Base-by-base conservation (phyloP, 1,140 invertebrate species). In the Magallana angulata region DNA sequence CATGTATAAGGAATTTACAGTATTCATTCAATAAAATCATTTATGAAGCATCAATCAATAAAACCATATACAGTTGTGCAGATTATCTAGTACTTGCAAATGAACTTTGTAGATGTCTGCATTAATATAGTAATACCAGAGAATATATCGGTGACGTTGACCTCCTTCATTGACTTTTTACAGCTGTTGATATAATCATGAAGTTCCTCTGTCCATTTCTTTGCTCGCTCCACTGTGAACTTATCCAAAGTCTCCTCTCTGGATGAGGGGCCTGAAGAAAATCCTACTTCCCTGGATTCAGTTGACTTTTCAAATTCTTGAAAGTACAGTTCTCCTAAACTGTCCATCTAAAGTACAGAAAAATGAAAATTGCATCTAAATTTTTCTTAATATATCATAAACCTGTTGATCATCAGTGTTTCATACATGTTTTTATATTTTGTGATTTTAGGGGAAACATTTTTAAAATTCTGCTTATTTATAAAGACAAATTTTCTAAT, bases 281-380 rank as follows among this genome's bases (percentile, higher is more conserved):
- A 91, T 64, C 89, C 87, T 18, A 84, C 80, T 36, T 91, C 89
- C 64, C 57, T 12, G 11, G 57, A 48, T 30, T 85, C 56, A 80
- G 71, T 58, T 12, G 48, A 62, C 7, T 57, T n/a, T 56, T 82
- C 57, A 82, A 82, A 91, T 12, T 24, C 80, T 84, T 91, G 90
- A 30, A 90, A 88, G 48, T 89, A 90, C 8, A 91, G 82, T 14
- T 91, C 90, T 14, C 89, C 88, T 82, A 88, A 82, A 84, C 87
- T 85, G 68, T 89, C 85, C 48, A 91, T 1, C 90, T 91, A 57
- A 1, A 90, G 12, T 7, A 11, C 14, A 62, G 11, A 36, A 30
- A 36, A 64, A 24, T 16, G 14, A 62, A 56, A 16, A 6, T 48
- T 48, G 2, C 3, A 48, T 48, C 36, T 48, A 48, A 48, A 48